Evolutionary conservation across 2,888 invertebrate genomes (phyloP), one percentile per base, ranked within the genome.

Genomic region (Thecophora atra): DNA sequence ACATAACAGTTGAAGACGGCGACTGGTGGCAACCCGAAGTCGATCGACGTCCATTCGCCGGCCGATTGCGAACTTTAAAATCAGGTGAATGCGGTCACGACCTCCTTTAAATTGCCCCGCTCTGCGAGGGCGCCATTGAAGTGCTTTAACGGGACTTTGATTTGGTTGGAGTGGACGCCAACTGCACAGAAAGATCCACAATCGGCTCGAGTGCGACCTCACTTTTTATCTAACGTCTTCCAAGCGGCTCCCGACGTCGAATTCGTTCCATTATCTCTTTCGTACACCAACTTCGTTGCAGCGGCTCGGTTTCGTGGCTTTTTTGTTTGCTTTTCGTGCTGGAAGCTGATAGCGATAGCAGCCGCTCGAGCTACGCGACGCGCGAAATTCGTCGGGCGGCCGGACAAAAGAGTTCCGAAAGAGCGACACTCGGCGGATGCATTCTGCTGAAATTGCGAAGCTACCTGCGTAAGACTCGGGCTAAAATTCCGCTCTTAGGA

Each of bases 201-300:
- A 37, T 37, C 37, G 11, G 11, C 37, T 37, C 37, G 37, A 37
- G 37, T 37, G 11, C 37, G 11, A 37, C 37, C 6, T 37, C 37
- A 37, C 37, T 37, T 30, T 60, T 60, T 60, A 60, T 60, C 60
- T 30, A 60, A 60, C 30, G 60, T 15, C 26, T n/a, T 60, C n/a
- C 30, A 30, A 60, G 60, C n/a, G 30, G n/a, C 60, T 60, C 1
- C 28, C 26, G 30, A 3, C 5, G 28, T 30, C 19, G 30, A 68
- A 42, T 58, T 56, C 42, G 44, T 26, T 56, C 42, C 58, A 56
- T 56, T 68, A 68, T 68, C 68, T 68, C 70, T 26, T 19, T 30
- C 28, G 60, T 42, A 19, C 47, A n/a, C 28, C 13, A 19, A 8
- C 17, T n/a, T 26, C 47, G 51, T 65, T 26, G 5, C n/a, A 37